Base-by-base conservation (phyloP, 1,140 invertebrate species). In the Luehdorfia chinensis region DNA sequence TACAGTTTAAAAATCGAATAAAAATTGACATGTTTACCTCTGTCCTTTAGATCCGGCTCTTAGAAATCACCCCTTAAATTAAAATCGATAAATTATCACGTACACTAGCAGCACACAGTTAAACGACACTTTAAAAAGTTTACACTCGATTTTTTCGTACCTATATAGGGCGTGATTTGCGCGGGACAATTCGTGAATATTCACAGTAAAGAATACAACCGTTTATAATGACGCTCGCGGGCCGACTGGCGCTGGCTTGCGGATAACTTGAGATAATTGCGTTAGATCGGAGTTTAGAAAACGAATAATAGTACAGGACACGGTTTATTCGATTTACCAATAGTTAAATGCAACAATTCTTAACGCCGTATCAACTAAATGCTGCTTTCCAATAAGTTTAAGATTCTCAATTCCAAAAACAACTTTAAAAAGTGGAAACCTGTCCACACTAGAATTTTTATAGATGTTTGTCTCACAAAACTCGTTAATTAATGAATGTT, bases 11-110 rank as follows among this genome's bases (percentile, higher is more conserved):
- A 55, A 64, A 58, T 32, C 37, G 61, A 73, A 66, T 55, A 47
- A 62, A 64, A 60, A 59, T 49, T 59, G 52, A 55, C 51, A 49
- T 64, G 58, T 65, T 67, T 75, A 75, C 72, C 72, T 73, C 44
- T 59, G 57, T 61, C 54, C 55, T 62, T 59, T 50, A 59, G 47
- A 63, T 73, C 67, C 67, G 57, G 64, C 34, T 58, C 18, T 18
- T 47, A 14, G 31, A 16, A 11, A 9, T 16, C 34, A 9, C 32
- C 39, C 43, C 33, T 21, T 56, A 45, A 54, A 50, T 54, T 44
- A 39, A 58, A 47, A 51, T 62, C 50, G 48, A 50, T 43, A 57
- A 49, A 46, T 39, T 44, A 51, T 55, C 70, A 76, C 64, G 60
- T 62, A 43, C 63, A 66, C 66, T 57, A 28, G 34, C 6, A 37